These are phyloP conservation scores for Lydus trimaculatus DNA, from an alignment of 2,888 invertebrate genomes.

Conservation along the genomic window DNA sequence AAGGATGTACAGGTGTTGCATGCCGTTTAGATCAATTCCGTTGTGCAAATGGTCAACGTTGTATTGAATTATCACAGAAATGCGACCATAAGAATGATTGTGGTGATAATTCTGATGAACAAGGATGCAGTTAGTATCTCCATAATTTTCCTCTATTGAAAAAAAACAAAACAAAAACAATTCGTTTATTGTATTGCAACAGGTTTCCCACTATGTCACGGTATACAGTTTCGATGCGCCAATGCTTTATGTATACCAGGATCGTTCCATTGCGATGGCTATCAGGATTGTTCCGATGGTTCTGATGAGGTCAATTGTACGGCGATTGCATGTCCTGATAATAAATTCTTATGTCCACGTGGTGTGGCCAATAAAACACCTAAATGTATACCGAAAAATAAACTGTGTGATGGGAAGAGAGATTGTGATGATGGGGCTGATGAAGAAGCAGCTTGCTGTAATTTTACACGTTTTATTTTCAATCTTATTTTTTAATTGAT, in stretches of 20 bases:
- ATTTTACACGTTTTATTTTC: slow-evolving; percentile 60
- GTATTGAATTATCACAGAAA: slow-evolving; percentile 77
- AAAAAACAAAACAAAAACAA: slow-evolving; percentile 9
- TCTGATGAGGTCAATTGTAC: slow-evolving; percentile 91
- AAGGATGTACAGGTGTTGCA: slow-evolving; percentile 72
- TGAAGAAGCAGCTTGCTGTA: slow-evolving; percentile 88
- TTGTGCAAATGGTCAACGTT: slow-evolving; percentile 81
- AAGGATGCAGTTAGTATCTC: slow-evolving; percentile 81
- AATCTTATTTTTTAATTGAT: neutral
- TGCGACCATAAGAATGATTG: slow-evolving; percentile 93
- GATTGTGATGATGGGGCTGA: slow-evolving; percentile 94
- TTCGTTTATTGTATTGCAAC: slow-evolving; percentile 37
- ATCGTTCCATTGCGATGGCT: slow-evolving; percentile 84
- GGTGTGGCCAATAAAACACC: slow-evolving; percentile 76
- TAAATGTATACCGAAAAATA: slow-evolving; percentile 86
- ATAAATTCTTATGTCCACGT: slow-evolving; percentile 88
- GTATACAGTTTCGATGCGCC: slow-evolving; percentile 90
- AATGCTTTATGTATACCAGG: slow-evolving; percentile 93
- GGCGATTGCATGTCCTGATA: slow-evolving; percentile 85
- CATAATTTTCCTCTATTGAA: too few species aligned
- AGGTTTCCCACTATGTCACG: slow-evolving; percentile 90
- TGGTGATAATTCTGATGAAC: slow-evolving; percentile 90
- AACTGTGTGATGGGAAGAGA: slow-evolving; percentile 88
- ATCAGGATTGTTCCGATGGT: slow-evolving; percentile 90
- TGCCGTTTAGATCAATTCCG: slow-evolving; percentile 88